Evolutionary conservation across 2,113 vertebrate species (phyloP).

Genomic region (Rhinopithecus roxellana): DNA sequence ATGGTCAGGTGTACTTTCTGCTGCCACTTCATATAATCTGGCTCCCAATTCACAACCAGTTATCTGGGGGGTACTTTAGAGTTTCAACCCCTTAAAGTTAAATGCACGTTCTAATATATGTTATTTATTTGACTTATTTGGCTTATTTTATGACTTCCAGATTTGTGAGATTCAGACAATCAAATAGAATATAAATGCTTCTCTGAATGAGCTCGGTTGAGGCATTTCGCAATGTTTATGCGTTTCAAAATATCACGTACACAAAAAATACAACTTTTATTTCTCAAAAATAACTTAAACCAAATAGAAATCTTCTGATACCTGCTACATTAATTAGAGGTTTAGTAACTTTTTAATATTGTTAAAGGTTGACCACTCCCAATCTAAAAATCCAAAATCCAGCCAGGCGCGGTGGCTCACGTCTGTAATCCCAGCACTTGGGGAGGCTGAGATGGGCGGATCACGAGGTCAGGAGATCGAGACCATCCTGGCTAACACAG

Average conservation of each 20-base stretch:
- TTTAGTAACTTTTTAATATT: not conserved
- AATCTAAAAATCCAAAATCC: too few relatives aligned
- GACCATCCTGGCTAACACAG: too few relatives aligned
- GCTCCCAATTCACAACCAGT: not conserved
- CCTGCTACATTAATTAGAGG: not conserved
- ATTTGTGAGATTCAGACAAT: not conserved
- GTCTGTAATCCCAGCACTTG: too few relatives aligned
- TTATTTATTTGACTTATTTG: too few relatives aligned
- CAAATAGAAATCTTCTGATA: not conserved
- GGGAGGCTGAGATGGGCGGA: rapidly evolving
- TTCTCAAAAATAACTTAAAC: not conserved
- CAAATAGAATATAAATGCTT: not conserved
- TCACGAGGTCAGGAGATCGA: too few relatives aligned
- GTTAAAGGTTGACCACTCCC: too few relatives aligned
- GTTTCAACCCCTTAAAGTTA: not conserved
- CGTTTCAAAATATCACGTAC: not conserved
- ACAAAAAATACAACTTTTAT: not conserved
- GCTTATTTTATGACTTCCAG: not conserved
- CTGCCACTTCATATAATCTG: not conserved
- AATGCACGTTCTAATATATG: not conserved
- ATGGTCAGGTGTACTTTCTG: not conserved
- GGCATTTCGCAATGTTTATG: not conserved
- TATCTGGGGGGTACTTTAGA: not conserved
- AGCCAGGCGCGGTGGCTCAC: rapidly evolving
- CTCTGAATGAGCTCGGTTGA: not conserved